Conservation (phyloP, 1,140 invertebrate genomes). For the Ceratina calcarata region DNA sequence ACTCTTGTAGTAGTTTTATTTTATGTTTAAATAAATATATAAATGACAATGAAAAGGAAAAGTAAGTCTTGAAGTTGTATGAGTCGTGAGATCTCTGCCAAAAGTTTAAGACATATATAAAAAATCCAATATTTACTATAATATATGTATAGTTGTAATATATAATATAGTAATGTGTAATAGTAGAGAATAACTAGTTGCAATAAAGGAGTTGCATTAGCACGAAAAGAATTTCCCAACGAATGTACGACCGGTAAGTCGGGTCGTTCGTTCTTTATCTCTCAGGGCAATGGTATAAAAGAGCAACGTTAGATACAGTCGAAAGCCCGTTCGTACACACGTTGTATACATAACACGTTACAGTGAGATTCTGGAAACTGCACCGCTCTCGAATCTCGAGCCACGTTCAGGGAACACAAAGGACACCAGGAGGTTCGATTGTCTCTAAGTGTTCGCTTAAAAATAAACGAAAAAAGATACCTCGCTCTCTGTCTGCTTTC, state of each 20-base stretch:
- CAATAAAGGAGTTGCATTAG: constrained; percentile 42
- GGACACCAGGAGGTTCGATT: not conserved
- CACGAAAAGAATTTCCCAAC: constrained; percentile 13
- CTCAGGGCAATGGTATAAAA: constrained; percentile 21
- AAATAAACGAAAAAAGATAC: not conserved
- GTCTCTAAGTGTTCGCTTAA: constrained; percentile 8
- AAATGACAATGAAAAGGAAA: no score
- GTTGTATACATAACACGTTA: not conserved
- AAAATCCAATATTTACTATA: no score
- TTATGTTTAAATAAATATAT: no score
- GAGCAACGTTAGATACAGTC: not conserved
- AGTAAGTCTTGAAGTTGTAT: no score
- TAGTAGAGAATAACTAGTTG: no score
- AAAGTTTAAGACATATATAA: no score
- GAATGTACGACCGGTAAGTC: not conserved
- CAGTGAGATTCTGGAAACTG: constrained; percentile 46
- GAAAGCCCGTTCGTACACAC: no score
- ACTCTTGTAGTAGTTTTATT: no score
- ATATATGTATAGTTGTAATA: no score
- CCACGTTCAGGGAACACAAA: not conserved
- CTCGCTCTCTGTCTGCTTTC: not conserved
- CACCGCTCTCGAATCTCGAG: constrained; percentile 28
- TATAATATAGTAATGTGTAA: no score
- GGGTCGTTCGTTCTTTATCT: constrained; percentile 30
- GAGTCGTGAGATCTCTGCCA: no score